Percentiles rank a stretch among this genome's conserved stretches.
Evolutionary conservation across 2,113 vertebrate species (phyloP).

Genomic region (Notothenia coriiceps): DNA sequence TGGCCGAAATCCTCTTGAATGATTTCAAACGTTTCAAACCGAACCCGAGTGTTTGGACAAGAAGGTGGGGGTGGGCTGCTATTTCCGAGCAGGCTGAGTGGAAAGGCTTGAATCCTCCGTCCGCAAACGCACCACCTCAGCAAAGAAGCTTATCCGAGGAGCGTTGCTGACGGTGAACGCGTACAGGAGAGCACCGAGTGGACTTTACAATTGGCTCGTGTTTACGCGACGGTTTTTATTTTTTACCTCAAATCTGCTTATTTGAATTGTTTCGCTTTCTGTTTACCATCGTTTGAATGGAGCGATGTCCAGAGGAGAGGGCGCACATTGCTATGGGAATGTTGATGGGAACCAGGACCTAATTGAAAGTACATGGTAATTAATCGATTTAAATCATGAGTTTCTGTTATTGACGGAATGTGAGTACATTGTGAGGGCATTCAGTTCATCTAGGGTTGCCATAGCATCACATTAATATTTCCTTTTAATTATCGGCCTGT

Average conservation of each 20-base stretch:
- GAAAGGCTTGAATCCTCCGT: constrained; percentile 40
- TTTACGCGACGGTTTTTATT: not conserved
- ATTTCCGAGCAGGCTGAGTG: constrained; percentile 39
- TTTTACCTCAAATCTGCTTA: fast-evolving
- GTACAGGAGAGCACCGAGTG: not conserved
- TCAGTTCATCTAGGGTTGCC: constrained; percentile 24
- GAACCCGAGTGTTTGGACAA: constrained; percentile 55
- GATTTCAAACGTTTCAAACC: constrained; percentile 82
- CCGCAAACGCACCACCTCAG: constrained; percentile 28
- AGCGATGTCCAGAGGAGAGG: constrained; percentile 44
- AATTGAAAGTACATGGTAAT: constrained; percentile 17
- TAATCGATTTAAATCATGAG: constrained; percentile 5
- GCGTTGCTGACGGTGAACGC: constrained; percentile 13
- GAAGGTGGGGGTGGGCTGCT: constrained; percentile 28
- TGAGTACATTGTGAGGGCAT: constrained; percentile 20
- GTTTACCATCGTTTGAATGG: constrained; percentile 5
- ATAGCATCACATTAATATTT: constrained; percentile 43
- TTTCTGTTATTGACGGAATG: constrained; percentile 18
- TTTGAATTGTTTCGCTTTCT: not conserved
- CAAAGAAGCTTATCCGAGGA: constrained; percentile 58
- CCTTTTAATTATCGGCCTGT: constrained; percentile 25
- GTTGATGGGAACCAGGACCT: constrained; percentile 42
- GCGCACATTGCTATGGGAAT: constrained; percentile 38
- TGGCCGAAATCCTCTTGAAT: constrained; percentile 71
- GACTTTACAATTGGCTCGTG: not conserved